Evolutionary conservation across 2,797 vertebrate genomes (phyloP).

Genomic region (Rhinophrynus dorsalis): DNA sequence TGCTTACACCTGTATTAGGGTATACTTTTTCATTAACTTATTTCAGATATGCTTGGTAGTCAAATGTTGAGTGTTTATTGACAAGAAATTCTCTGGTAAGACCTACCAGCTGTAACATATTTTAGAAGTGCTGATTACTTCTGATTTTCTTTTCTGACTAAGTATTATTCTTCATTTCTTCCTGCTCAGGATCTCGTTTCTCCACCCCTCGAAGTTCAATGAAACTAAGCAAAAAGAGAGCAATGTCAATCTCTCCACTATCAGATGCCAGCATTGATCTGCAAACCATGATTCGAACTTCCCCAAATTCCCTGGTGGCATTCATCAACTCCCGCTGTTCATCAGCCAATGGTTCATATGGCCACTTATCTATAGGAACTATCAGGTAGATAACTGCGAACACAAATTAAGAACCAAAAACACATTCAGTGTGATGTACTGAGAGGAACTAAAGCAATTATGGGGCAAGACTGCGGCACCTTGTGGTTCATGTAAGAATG

Average conservation of each 20-base stretch:
- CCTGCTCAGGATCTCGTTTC: constrained; percentile 79
- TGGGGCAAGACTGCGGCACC: too few relatives aligned
- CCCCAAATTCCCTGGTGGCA: constrained; percentile 94
- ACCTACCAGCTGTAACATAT: too few relatives aligned
- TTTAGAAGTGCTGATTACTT: not conserved
- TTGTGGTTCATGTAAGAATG: too few relatives aligned
- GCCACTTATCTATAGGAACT: constrained; percentile 90
- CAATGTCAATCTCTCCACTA: constrained; percentile 93
- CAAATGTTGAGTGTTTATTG: too few relatives aligned
- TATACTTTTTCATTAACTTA: too few relatives aligned
- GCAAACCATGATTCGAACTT: constrained; percentile 95
- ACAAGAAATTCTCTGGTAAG: too few relatives aligned
- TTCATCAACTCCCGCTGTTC: constrained; percentile 94
- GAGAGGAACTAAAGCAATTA: too few relatives aligned
- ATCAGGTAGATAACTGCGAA: constrained; percentile 90
- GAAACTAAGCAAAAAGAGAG: constrained; percentile 92
- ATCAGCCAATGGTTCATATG: constrained; percentile 87
- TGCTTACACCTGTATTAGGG: too few relatives aligned
- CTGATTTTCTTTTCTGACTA: not conserved
- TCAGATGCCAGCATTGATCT: constrained; percentile 94
- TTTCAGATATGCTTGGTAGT: too few relatives aligned
- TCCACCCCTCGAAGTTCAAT: constrained; percentile 87
- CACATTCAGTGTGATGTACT: too few relatives aligned
- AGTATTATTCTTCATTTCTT: not conserved
- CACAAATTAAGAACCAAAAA: too few relatives aligned